phyloP scores from a whole-genome alignment of 2,113 vertebrate genomes.

The Plestiodon gilberti region DNA sequence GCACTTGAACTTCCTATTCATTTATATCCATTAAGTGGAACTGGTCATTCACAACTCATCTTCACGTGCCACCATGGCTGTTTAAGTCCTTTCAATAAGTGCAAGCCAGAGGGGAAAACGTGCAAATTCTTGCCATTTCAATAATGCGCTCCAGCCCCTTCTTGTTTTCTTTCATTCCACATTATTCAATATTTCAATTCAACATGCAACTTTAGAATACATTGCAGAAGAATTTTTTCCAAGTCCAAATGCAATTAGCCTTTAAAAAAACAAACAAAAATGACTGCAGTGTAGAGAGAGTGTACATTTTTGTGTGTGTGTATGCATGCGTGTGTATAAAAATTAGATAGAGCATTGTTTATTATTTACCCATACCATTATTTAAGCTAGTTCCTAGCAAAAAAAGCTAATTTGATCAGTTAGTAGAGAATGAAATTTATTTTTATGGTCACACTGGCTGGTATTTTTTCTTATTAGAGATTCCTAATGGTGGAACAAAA shows the following conservation, averaged over 20 bases:
- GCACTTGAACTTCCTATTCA: conserved; percentile 23
- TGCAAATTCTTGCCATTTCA: neutral
- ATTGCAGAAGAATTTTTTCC: conserved; percentile 41
- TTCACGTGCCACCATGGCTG: neutral
- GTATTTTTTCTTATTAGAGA: conserved; percentile 41
- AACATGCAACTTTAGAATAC: conserved; percentile 33
- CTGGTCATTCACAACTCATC: neutral
- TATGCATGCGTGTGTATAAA: neutral
- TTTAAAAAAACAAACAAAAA: neutral
- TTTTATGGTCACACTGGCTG: conserved; percentile 41
- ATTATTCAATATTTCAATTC: conserved; percentile 40
- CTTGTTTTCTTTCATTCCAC: conserved; percentile 37
- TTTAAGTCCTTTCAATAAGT: conserved; percentile 2
- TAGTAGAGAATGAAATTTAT: conserved; percentile 5
- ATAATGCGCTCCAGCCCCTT: neutral
- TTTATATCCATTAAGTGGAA: conserved; percentile 24
- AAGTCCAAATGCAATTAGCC: conserved; percentile 52
- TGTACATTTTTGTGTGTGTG: too few species aligned
- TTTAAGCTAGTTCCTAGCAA: conserved; percentile 33
- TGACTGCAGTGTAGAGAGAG: conserved; percentile 7
- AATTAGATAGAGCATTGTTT: conserved; percentile 17
- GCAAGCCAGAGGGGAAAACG: conserved; percentile 10
- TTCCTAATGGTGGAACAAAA: conserved; percentile 16
- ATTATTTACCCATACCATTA: conserved; percentile 27
- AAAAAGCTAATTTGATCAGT: conserved; percentile 46